phyloP scores from a whole-genome alignment of 2,113 vertebrate species.

The rat (Rattus norvegicus) region GRCr8 NC_086037.1:30244001-30244500 shows the following conservation, averaged over 20 bases:
- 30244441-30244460: rapidly evolving
- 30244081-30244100: neutral
- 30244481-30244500: no score
- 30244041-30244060: neutral
- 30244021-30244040: neutral
- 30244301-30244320: neutral
- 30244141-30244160: neutral
- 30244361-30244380: neutral
- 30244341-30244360: neutral
- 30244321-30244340: neutral
- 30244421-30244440: neutral
- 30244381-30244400: neutral
- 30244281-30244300: neutral
- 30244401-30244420: neutral
- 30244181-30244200: neutral
- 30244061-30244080: no score
- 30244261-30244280: neutral
- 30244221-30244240: neutral
- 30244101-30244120: neutral
- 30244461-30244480: no score
- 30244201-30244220: neutral
- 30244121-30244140: neutral
- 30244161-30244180: neutral
- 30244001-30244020: neutral
- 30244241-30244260: neutral